A percentile compares a stretch with the other conserved stretches of the same genome.
Evolutionary conservation across 1,140 invertebrate genomes (phyloP).

Genomic region (Pseudomyrmex gracilis): DNA sequence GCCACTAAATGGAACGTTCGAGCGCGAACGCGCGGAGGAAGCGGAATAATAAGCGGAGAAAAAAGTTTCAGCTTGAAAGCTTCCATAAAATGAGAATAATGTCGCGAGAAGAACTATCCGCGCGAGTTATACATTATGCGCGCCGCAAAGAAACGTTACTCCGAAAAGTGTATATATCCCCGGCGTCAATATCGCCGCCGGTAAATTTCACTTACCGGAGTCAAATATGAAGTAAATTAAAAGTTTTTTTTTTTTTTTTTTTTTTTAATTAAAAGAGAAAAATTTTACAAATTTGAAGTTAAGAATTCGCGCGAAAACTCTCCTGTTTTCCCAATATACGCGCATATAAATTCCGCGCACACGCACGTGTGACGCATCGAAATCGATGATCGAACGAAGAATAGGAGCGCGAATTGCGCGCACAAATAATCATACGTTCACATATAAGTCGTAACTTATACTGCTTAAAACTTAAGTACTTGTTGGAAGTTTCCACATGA

Average conservation of each 20-base stretch:
- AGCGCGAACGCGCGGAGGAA: neutral
- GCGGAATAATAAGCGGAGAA: slow-evolving; percentile 20
- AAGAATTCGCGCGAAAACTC: neutral
- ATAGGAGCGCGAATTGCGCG: neutral
- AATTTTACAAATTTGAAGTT: neutral
- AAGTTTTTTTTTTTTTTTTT: too few relatives aligned
- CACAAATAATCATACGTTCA: neutral
- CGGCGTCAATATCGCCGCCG: neutral
- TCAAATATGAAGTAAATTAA: neutral
- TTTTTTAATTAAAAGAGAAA: neutral
- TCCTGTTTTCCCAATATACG: neutral
- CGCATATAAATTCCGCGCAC: neutral
- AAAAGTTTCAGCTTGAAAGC: slow-evolving; percentile 59
- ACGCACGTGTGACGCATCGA: neutral
- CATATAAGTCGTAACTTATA: neutral
- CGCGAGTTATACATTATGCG: slow-evolving; percentile 31
- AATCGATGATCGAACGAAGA: neutral
- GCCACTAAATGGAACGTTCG: slow-evolving; percentile 51
- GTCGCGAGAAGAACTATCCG: slow-evolving; percentile 44
- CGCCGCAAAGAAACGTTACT: neutral
- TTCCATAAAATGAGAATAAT: slow-evolving; percentile 58
- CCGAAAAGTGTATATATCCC: neutral
- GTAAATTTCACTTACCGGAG: slow-evolving; percentile 11
- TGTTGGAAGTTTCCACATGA: slow-evolving; percentile 38
- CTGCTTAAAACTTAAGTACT: slow-evolving; percentile 17